These are phyloP conservation scores for Epizoanthus illoricatus DNA, from an alignment of 92 coral and sea anemone species.

Conservation along the genomic window DNA sequence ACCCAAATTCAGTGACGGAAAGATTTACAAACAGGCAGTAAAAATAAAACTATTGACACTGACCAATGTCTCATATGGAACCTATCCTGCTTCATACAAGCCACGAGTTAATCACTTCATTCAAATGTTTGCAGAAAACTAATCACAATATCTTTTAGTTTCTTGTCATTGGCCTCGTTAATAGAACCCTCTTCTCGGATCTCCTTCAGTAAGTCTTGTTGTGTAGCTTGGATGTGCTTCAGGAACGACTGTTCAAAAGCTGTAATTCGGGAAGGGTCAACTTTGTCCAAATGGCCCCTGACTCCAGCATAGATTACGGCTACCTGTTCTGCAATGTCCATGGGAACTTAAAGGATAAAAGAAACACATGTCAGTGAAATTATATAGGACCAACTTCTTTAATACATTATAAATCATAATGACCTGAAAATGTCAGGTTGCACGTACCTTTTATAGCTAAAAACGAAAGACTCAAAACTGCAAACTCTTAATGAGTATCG, in stretches of 20 bases:
- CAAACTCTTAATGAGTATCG: too few relatives aligned
- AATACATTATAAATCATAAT: background rate
- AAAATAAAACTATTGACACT: constrained; percentile 57
- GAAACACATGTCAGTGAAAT: background rate
- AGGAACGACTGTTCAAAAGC: constrained; percentile 95
- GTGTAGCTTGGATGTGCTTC: constrained; percentile 90
- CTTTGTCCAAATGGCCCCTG: constrained; percentile 95
- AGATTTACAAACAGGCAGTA: constrained; percentile 42
- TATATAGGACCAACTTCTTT: background rate
- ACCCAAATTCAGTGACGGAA: constrained; percentile 36
- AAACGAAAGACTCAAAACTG: too few relatives aligned
- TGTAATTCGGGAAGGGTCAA: constrained; percentile 95
- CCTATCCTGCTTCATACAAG: constrained; percentile 15
- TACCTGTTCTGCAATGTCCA: constrained; percentile 99
- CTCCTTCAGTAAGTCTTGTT: constrained; percentile 84
- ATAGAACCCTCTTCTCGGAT: constrained; percentile 91
- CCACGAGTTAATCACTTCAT: constrained; percentile 38
- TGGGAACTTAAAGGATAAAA: constrained; percentile 67
- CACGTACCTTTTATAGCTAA: too few relatives aligned
- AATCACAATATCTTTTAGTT: constrained; percentile 84
- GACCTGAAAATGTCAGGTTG: background rate
- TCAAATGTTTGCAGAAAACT: constrained; percentile 92
- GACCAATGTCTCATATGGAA: constrained; percentile 49
- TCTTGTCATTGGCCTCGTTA: constrained; percentile 90
- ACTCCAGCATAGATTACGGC: constrained; percentile 99